Conservation (phyloP, 2,113 vertebrate genomes). For the Ranitomeya imitator region DNA sequence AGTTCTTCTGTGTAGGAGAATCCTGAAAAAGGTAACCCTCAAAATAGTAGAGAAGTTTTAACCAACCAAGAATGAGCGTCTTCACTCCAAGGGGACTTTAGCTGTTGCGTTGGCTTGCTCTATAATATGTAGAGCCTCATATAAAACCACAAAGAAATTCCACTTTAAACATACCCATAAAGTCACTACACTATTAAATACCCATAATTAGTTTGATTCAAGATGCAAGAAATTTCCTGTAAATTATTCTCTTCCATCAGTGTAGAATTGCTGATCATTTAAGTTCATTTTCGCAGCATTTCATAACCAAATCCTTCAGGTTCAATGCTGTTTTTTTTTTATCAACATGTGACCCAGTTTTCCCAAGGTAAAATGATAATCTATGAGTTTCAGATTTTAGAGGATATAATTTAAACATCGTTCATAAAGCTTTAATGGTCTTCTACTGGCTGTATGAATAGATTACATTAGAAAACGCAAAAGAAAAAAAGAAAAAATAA, state of each 20-base stretch:
- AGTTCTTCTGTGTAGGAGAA: no score
- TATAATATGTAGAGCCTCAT: not conserved
- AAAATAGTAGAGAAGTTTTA: no score
- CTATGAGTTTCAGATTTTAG: conserved; percentile 25
- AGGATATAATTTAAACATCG: conserved; percentile 48
- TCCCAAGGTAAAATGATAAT: conserved; percentile 39
- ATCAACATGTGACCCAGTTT: conserved; percentile 18
- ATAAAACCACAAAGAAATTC: not conserved
- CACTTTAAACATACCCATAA: not conserved
- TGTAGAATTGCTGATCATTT: not conserved
- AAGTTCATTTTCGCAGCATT: not conserved
- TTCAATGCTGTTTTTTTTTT: not conserved
- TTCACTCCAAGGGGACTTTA: no score
- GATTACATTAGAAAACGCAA: conserved; percentile 37
- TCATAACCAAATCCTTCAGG: not conserved
- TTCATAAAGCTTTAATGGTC: conserved; percentile 47
- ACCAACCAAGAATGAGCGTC: no score
- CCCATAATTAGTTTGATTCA: not conserved
- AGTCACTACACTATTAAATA: not conserved
- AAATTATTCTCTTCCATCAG: conserved; percentile 1
- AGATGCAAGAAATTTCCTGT: not conserved
- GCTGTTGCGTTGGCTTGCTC: no score
- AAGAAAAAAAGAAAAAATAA: conserved; percentile 23
- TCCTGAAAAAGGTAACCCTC: no score
- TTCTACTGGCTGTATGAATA: conserved; percentile 23